Conservation (phyloP, 2,888 invertebrate genomes). For the Eupeodes latifasciatus region DNA sequence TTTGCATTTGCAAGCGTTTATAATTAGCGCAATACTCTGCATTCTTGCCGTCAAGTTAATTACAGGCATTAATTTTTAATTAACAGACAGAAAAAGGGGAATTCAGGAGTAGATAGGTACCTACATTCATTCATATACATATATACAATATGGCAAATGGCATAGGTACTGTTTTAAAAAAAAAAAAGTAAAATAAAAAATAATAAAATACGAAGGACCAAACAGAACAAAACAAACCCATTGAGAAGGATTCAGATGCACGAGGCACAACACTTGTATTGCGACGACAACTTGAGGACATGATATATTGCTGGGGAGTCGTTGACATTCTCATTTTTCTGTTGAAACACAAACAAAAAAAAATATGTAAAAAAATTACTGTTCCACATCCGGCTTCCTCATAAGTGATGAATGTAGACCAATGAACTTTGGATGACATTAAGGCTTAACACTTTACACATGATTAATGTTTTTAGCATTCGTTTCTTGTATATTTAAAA, state of each 20-base stretch:
- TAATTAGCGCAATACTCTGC: slow-evolving; percentile 60
- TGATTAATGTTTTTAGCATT: slow-evolving; percentile 34
- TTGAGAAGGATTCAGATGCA: slow-evolving; percentile 24
- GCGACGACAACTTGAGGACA: slow-evolving; percentile 54
- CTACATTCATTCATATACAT: too few species aligned
- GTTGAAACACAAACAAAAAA: slow-evolving; percentile 22
- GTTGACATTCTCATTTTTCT: slow-evolving; percentile 44
- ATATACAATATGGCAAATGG: slow-evolving; percentile 6
- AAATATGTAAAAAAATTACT: slow-evolving; percentile 9
- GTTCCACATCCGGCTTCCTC: slow-evolving; percentile 54
- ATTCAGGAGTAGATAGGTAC: not conserved
- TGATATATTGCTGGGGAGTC: slow-evolving; percentile 59
- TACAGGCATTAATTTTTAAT: slow-evolving; percentile 72
- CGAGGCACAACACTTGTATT: slow-evolving; percentile 34
- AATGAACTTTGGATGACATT: slow-evolving; percentile 50
- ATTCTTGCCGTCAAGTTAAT: slow-evolving; percentile 62
- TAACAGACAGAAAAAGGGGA: slow-evolving; percentile 56
- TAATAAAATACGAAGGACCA: slow-evolving; percentile 27
- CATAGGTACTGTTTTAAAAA: slow-evolving; percentile 13
- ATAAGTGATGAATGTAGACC: slow-evolving; percentile 50
- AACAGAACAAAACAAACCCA: slow-evolving; percentile 36
- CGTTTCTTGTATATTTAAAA: slow-evolving; percentile 22
- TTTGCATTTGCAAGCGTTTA: slow-evolving; percentile 47
- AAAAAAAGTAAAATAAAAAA: slow-evolving; percentile 1
- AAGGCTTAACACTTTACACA: slow-evolving; percentile 55